Evolutionary conservation across 2,888 invertebrate species (phyloP).

Genomic region (Colostygia pectinataria): DNA sequence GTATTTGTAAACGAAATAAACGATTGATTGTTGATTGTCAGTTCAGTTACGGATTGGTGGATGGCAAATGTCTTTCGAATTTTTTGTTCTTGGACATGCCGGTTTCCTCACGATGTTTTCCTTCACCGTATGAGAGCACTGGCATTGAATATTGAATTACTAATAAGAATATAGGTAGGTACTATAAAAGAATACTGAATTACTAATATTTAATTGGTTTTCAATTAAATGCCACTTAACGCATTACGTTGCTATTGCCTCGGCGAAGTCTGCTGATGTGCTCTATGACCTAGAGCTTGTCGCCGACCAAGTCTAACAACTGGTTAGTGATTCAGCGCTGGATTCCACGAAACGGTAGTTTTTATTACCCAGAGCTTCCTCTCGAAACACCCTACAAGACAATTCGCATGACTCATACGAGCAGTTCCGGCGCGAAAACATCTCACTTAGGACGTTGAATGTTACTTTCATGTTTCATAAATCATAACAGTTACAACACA

Average conservation of each 20-base stretch:
- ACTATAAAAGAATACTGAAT: no score
- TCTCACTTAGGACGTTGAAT: not conserved
- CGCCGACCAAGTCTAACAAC: slow-evolving; percentile 45
- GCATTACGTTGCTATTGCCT: slow-evolving; percentile 25
- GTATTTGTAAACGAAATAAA: no score
- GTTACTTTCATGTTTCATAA: not conserved
- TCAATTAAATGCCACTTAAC: slow-evolving; percentile 21
- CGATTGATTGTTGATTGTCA: no score
- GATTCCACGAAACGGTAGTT: slow-evolving; percentile 63
- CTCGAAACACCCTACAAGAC: slow-evolving; percentile 43
- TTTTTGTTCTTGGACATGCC: no score
- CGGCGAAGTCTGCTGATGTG: slow-evolving; percentile 39
- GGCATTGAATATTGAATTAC: no score
- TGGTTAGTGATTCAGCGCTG: slow-evolving; percentile 42
- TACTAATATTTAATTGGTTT: slow-evolving; percentile 8
- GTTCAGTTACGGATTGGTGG: no score
- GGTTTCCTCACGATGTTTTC: no score
- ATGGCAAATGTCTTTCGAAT: no score
- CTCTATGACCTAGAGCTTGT: slow-evolving; percentile 76
- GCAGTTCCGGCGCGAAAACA: not conserved
- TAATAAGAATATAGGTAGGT: no score
- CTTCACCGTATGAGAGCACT: no score
- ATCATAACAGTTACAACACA: not conserved
- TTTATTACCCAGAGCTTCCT: slow-evolving; percentile 61
- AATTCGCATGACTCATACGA: slow-evolving; percentile 27